Conservation (phyloP, 2,888 invertebrate genomes). For the Perizoma flavofasciatum region DNA sequence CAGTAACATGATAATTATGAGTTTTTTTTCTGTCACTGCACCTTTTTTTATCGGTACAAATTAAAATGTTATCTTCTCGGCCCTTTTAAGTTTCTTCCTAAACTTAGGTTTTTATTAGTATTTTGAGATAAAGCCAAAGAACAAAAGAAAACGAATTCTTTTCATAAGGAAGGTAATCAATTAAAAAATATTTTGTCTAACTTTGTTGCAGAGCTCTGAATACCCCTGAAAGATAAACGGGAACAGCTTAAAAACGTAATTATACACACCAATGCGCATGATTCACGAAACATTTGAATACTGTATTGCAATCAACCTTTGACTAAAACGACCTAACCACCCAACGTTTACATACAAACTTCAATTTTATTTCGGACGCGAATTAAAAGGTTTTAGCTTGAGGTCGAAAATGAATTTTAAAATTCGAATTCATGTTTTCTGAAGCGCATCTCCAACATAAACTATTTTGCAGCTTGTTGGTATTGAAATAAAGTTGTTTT, state of each 20-base stretch:
- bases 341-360: constrained; percentile 36
- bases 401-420: constrained; percentile 42
- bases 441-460: constrained; percentile 49
- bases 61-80: too few species aligned
- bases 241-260: constrained; percentile 65
- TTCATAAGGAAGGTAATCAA: too few species aligned
- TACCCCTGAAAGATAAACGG: constrained; percentile 64
- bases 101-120: too few species aligned
- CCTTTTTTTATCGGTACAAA: too few species aligned
- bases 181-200: too few species aligned
- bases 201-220: constrained; percentile 35
- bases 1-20: too few species aligned
- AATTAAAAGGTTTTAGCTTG: not conserved
- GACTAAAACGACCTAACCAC: constrained; percentile 47
- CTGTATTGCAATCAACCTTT: constrained; percentile 62
- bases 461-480: constrained; percentile 1
- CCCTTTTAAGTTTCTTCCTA: too few species aligned
- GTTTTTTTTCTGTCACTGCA: too few species aligned
- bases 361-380: constrained; percentile 10
- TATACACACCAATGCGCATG: constrained; percentile 72
- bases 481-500: constrained; percentile 7
- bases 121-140: too few species aligned
- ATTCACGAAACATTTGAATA: constrained; percentile 74
- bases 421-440: constrained; percentile 56
- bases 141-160: too few species aligned